Base-by-base conservation (phyloP, 1,140 invertebrate species). In the Listronotus oregonensis region DNA sequence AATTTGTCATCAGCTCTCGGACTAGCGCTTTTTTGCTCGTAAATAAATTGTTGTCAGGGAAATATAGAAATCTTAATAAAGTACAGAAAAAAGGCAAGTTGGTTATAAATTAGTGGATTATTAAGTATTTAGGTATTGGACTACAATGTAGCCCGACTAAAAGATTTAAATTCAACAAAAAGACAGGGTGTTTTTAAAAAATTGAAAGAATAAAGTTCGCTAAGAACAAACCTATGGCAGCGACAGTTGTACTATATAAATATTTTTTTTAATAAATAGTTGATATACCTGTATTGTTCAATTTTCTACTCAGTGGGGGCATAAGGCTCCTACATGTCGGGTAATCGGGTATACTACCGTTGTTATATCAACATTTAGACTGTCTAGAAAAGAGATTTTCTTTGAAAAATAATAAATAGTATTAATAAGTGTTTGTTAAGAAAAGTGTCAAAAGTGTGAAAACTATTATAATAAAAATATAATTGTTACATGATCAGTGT, bases 371-470 rank as follows among this genome's bases (percentile, higher is more conserved):
- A 54, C 14, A 63, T 63, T 63, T 63, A 63, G 60, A 63, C 60
- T 63, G 60, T 63, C 60, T 63, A 55, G 51, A 47, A 63, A 63
- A 42, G 54, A 52, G 51, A 63, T 49, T 63, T 54, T 63, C 60
- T 32, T 51, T 55, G 18, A 59, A 59, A 58, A 18, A 63, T 34
- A 52, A 47, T 51, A 39, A 37, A 31, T 63, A 63, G 47, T 63
- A 63, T 54, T 51, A 61, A 61, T 61, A 54, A 63, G 60, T 63
- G 60, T 63, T 54, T 63, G 60, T 63, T 63, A 55, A 63, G 59
- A 59, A 42, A 49, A 34, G 40, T 43, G 34, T 31, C 21, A 37
- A 63, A 63, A 14, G 37, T 63, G 50, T 63, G 50, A 17, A 63
- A 63, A 63, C 15, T 63, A 62, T 62, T 62, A 63, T 54, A 42